Evolutionary conservation across 2,797 vertebrate species (phyloP).

Genomic region (Scleropages formosus): DNA sequence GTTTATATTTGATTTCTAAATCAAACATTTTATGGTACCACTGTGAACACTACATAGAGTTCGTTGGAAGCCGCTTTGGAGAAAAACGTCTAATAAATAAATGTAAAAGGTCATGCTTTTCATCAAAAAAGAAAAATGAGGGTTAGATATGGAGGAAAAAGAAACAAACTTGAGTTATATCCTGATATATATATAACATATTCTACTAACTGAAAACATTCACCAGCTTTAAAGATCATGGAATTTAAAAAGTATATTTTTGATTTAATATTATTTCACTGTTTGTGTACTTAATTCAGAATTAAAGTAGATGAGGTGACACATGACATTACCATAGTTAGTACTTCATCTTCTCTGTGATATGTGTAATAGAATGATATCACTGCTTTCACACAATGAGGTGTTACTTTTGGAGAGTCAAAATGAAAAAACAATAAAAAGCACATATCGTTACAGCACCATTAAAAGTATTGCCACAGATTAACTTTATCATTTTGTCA

Average conservation of each 20-base stretch:
- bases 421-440: constrained; percentile 8
- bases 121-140: too few relatives aligned
- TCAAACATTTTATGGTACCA: too few relatives aligned
- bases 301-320: not conserved
- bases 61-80: too few relatives aligned
- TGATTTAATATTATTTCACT: constrained; percentile 7
- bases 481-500: constrained; percentile 11
- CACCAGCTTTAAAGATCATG: not conserved
- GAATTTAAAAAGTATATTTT: constrained; percentile 6
- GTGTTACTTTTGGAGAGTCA: not conserved
- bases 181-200: not conserved
- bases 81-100: constrained; percentile 11
- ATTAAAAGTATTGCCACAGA: not conserved
- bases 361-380: not conserved
- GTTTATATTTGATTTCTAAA: too few relatives aligned
- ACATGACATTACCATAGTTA: not conserved
- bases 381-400: not conserved
- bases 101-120: too few relatives aligned
- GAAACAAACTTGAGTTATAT: too few relatives aligned
- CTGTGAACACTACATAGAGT: too few relatives aligned
- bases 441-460: constrained; percentile 26
- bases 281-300: not conserved
- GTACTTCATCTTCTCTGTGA: not conserved
- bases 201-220: constrained; percentile 13
- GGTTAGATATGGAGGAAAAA: too few relatives aligned